Evolutionary conservation across 2,888 invertebrate species (phyloP), one percentile per base, ranked within the genome.

Genomic region (Charanyca ferruginea): DNA sequence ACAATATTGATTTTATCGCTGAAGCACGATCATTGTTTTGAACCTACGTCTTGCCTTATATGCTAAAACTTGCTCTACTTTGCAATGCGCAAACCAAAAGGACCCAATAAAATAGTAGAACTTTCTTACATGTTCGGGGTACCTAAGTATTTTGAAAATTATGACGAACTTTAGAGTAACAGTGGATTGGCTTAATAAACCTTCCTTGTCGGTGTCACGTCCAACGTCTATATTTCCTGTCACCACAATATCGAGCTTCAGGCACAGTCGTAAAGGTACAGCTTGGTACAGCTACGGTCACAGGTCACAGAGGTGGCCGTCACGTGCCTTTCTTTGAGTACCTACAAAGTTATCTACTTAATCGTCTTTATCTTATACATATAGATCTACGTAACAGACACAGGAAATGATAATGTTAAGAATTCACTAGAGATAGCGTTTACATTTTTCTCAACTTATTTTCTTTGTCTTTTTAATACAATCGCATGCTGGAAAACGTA

Each of bases 361-460:
- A n/a, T n/a, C n/a, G n/a, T n/a, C n/a, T n/a, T 23, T 25, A 51
- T 68, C 42, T 58, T 44, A 25, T 32, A 48, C 9, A 32, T n/a
- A n/a, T n/a, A n/a, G n/a, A n/a, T 42, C 16, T 45, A 8, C 11
- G 11, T 23, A 69, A 47, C 47, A 41, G 7, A 20, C 11, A 25
- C 25, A 71, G 35, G 25, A 62, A 71, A 0, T 28, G 53, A 69
- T 53, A 48, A 22, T 44, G 28, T 18, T 0, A 47, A 47, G 11
- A 68, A 48, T 48, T 32, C 20, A 9, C 32, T 25, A n/a, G 9
- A 35, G 41, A 55, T 45, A 45, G 42, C 13, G 28, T 20, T 22
- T 6, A n/a, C 0, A 13, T 20, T 45, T 45, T 35, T 28, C 3
- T 38, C n/a, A 18, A 25, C 38, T 28, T 1, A 4, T 3, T 9